A percentile compares a stretch with the other conserved stretches of the same genome.
Evolutionary conservation across 2,113 vertebrate genomes (phyloP).

Genomic region (Erythrocercus mccallii): DNA sequence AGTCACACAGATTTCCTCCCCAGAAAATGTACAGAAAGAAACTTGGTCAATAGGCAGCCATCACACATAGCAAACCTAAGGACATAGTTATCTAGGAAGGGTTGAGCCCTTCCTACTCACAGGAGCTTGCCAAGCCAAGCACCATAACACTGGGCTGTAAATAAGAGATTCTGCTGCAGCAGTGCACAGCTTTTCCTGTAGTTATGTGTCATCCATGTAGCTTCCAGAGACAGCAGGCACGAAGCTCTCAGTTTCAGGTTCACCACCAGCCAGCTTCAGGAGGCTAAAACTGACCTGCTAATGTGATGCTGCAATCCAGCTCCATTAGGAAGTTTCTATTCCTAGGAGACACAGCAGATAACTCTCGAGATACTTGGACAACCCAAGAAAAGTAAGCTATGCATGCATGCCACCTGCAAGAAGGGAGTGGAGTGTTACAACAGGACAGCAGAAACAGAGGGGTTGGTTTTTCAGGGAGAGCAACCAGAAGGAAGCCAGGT

Average conservation of each 20-base stretch:
- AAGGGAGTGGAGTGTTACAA: neutral
- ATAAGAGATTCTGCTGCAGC: neutral
- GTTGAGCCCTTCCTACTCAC: neutral
- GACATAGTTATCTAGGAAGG: accelerated
- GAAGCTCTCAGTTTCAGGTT: neutral
- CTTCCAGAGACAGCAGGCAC: neutral
- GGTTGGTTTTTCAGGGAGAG: neutral
- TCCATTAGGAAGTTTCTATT: neutral
- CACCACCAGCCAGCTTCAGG: neutral
- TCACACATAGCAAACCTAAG: neutral
- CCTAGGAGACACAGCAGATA: neutral
- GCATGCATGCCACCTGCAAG: neutral
- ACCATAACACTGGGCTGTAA: accelerated
- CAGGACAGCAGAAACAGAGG: neutral
- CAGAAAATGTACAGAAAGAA: neutral
- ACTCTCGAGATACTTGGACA: neutral
- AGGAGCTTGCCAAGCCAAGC: neutral
- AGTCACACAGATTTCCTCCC: neutral
- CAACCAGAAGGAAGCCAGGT: neutral
- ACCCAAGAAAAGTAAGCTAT: neutral
- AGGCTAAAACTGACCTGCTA: neutral
- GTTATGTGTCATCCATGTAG: neutral
- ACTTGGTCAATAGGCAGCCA: accelerated
- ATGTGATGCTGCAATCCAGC: neutral
- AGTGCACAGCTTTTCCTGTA: neutral